phyloP scores from a whole-genome alignment of 2,113 vertebrate genomes.

The Actinemys pallida region DNA sequence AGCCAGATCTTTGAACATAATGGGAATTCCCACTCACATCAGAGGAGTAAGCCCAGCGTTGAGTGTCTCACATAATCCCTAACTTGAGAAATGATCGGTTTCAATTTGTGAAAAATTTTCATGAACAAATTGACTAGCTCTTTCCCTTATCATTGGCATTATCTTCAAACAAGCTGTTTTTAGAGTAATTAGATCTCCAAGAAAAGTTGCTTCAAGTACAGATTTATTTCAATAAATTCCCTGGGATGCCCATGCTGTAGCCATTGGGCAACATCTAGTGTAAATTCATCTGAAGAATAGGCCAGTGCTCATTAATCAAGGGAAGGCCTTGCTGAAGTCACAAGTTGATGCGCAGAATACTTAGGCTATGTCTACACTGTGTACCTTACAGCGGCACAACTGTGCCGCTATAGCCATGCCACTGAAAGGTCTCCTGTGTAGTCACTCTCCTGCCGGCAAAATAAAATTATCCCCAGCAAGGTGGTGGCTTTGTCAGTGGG shows the following conservation, averaged over 20 bases:
- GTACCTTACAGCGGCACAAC: too few relatives aligned
- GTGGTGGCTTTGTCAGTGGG: too few relatives aligned
- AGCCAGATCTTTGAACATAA: background rate
- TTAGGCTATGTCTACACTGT: background rate
- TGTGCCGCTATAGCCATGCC: too few relatives aligned
- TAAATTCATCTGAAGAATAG: conserved; percentile 69
- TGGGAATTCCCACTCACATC: background rate
- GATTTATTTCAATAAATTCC: conserved; percentile 47
- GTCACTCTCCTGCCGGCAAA: too few relatives aligned
- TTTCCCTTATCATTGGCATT: conserved; percentile 54
- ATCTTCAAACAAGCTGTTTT: conserved; percentile 72
- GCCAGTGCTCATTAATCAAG: conserved; percentile 75
- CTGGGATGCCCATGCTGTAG: background rate
- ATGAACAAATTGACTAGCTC: conserved; percentile 5
- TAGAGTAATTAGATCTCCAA: conserved; percentile 74
- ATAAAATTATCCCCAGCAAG: too few relatives aligned
- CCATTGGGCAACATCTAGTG: conserved; percentile 66
- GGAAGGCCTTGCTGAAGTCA: conserved; percentile 56
- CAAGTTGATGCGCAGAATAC: conserved; percentile 37
- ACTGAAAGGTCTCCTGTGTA: too few relatives aligned
- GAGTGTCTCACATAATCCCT: background rate
- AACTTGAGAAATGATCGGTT: background rate
- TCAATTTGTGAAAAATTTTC: background rate
- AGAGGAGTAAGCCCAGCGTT: background rate
- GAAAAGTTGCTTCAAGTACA: conserved; percentile 69